Evolutionary conservation across 2,797 vertebrate species (phyloP).

Genomic region (Eleutherodactylus coqui): DNA sequence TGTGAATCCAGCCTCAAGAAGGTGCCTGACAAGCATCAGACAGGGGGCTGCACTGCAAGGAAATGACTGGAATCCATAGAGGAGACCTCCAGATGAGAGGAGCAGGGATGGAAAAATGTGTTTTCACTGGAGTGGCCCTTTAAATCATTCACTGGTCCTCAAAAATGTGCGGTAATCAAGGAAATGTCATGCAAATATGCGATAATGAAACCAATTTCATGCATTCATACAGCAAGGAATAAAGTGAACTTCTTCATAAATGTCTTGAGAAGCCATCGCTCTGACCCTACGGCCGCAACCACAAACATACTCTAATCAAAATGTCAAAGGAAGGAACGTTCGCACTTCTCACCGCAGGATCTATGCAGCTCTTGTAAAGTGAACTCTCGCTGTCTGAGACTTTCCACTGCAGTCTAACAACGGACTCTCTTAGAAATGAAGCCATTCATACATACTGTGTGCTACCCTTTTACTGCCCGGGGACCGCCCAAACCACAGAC

Average conservation of each 20-base stretch:
- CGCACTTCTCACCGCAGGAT: slow-evolving; percentile 37
- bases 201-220: no score
- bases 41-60: no score
- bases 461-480: slow-evolving; percentile 19
- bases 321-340: slow-evolving; percentile 18
- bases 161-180: background rate
- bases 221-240: background rate
- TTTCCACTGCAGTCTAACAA: slow-evolving; percentile 30
- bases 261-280: background rate
- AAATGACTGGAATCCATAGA: no score
- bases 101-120: no score
- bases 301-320: slow-evolving; percentile 38
- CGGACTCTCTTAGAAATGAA: slow-evolving; percentile 12
- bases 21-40: no score
- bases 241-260: background rate
- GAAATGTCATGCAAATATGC: background rate
- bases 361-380: background rate
- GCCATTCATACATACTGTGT: background rate
- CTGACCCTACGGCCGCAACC: slow-evolving; percentile 39
- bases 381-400: slow-evolving; percentile 17
- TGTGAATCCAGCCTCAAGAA: no score
- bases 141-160: background rate
- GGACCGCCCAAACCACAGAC: slow-evolving; percentile 32
- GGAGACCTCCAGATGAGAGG: no score
- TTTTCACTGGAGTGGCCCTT: no score